A percentile compares a stretch with the other conserved stretches of the same genome.
Conservation (phyloP, 2,888 invertebrate genomes). For the Camptogramma bilineatum region DNA sequence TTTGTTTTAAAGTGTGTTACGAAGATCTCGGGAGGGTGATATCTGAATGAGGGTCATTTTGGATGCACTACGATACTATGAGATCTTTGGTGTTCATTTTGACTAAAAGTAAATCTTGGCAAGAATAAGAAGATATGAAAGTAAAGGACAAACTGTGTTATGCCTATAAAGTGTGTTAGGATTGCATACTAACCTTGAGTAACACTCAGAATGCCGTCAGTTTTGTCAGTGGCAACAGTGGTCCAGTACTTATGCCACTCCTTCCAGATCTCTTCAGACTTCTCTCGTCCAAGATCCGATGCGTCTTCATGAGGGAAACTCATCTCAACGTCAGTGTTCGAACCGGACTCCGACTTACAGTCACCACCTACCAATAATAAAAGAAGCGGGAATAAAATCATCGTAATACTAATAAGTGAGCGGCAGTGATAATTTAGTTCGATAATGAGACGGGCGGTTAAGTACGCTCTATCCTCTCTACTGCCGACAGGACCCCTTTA, state of each 20-base stretch:
- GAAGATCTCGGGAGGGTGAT: too few relatives aligned
- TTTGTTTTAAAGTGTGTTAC: too few relatives aligned
- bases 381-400: slow-evolving; percentile 16
- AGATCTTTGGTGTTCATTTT: too few relatives aligned
- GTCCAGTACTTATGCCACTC: slow-evolving; percentile 75
- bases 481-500: background rate
- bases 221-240: slow-evolving; percentile 52
- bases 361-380: slow-evolving; percentile 54
- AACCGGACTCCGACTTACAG: slow-evolving; percentile 67
- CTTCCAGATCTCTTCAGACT: slow-evolving; percentile 69
- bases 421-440: background rate
- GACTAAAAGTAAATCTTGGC: too few relatives aligned
- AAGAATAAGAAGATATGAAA: too few relatives aligned
- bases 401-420: slow-evolving; percentile 2
- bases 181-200: slow-evolving; percentile 66
- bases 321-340: slow-evolving; percentile 68
- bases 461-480: background rate
- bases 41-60: too few relatives aligned
- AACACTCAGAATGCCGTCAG: slow-evolving; percentile 60
- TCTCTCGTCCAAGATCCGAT: slow-evolving; percentile 63
- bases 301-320: slow-evolving; percentile 68
- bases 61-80: too few relatives aligned
- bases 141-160: too few relatives aligned
- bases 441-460: slow-evolving; percentile 7
- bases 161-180: too few relatives aligned